phyloP scores from a whole-genome alignment of 2,888 invertebrate genomes.

The Phortica okadai region DNA sequence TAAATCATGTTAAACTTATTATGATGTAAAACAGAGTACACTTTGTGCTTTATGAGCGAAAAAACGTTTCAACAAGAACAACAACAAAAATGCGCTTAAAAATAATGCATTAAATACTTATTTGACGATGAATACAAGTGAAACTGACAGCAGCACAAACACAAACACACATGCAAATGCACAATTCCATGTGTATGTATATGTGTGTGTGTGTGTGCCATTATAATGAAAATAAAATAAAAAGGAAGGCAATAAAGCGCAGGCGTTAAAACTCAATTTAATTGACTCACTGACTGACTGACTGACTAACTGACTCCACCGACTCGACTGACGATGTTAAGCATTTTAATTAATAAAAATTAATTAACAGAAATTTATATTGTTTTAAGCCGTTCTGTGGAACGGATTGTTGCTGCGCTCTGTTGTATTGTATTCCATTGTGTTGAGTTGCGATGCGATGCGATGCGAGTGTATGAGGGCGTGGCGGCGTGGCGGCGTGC shows the following conservation, averaged over 20 bases:
- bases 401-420: not conserved
- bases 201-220: not conserved
- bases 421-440: too few species aligned
- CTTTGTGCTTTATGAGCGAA: too few species aligned
- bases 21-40: too few species aligned
- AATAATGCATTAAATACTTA: too few species aligned
- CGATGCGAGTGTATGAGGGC: not conserved
- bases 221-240: not conserved
- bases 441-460: too few species aligned
- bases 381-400: slow-evolving; percentile 18
- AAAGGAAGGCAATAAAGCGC: slow-evolving; percentile 16
- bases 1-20: too few species aligned
- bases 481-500: not conserved
- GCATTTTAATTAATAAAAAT: slow-evolving; percentile 34
- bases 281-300: slow-evolving; percentile 11
- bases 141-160: not conserved
- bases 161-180: not conserved
- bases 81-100: too few species aligned
- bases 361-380: slow-evolving; percentile 33
- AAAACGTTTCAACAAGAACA: too few species aligned
- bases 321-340: slow-evolving; percentile 21
- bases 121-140: not conserved
- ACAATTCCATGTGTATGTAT: not conserved
- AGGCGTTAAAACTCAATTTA: slow-evolving; percentile 31
- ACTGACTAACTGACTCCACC: not conserved